Conservation (phyloP, 2,888 invertebrate species). For the Machimus rusticus region DNA sequence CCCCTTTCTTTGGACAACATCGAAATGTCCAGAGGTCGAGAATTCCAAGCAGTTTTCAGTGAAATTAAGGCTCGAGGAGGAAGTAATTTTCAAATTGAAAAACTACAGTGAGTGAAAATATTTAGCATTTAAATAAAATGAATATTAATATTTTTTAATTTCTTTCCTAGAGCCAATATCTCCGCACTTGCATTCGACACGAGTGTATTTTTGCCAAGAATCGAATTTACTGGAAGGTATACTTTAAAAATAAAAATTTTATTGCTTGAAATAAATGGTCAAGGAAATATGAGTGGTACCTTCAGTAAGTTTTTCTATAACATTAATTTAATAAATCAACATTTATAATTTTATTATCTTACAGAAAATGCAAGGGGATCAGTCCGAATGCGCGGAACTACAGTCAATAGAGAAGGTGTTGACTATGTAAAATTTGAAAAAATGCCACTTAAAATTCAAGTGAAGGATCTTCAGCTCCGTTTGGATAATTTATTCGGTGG, state of each 20-base stretch:
- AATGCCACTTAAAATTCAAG: conserved; percentile 57
- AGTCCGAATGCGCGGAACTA: conserved; percentile 59
- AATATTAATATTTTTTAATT: not conserved
- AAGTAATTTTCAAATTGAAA: conserved; percentile 61
- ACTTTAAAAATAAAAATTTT: conserved; percentile 58
- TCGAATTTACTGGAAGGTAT: conserved; percentile 60
- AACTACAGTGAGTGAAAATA: conserved; percentile 54
- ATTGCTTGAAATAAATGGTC: conserved; percentile 59
- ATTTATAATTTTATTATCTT: not conserved
- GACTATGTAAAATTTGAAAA: conserved; percentile 60
- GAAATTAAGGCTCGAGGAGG: conserved; percentile 59
- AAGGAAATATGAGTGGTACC: conserved; percentile 59
- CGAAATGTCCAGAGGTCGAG: conserved; percentile 57
- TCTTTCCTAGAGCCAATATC: conserved; percentile 56
- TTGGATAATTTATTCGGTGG: conserved; percentile 61
- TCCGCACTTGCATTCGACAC: conserved; percentile 58
- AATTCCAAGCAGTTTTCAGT: conserved; percentile 59
- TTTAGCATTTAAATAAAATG: not conserved
- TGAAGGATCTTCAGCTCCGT: conserved; percentile 57
- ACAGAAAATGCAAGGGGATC: conserved; percentile 59
- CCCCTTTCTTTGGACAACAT: conserved; percentile 59
- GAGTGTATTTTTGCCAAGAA: conserved; percentile 57
- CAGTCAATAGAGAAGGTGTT: conserved; percentile 54
- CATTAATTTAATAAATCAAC: not conserved
- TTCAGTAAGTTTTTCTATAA: conserved; percentile 53